phyloP scores from a whole-genome alignment of 2,113 vertebrate species.

The Megaceryle torquata region DNA sequence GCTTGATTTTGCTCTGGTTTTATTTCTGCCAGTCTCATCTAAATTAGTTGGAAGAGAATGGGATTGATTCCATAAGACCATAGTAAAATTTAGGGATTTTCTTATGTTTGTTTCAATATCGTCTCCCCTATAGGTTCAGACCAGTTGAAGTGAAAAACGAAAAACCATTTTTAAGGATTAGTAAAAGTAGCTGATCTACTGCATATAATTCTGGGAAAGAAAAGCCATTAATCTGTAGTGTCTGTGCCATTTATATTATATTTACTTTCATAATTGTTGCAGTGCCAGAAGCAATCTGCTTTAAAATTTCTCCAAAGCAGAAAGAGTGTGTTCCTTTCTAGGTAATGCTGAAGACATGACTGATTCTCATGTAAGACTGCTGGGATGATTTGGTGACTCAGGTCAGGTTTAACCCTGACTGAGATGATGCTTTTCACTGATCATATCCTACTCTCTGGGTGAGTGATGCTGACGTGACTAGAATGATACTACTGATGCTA shows the following conservation, averaged over 20 bases:
- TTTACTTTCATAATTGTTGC: neutral
- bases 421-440: neutral
- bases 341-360: neutral
- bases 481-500: neutral
- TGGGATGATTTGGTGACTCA: neutral
- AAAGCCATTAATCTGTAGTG: neutral
- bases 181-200: neutral
- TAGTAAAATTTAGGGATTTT: neutral
- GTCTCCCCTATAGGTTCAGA: neutral
- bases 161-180: neutral
- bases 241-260: neutral
- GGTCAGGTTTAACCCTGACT: neutral
- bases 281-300: neutral
- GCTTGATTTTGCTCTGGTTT: neutral
- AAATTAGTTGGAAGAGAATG: neutral
- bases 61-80: neutral
- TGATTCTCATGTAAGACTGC: neutral
- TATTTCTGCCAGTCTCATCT: neutral
- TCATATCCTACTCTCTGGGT: neutral
- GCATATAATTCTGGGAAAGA: neutral
- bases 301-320: neutral
- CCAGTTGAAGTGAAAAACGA: neutral
- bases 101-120: neutral
- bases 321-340: neutral
- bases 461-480: neutral